Evolutionary conservation across 37 sponge, comb jelly and placozoan species (phyloP).

Genomic region (Crambe crambe): DNA sequence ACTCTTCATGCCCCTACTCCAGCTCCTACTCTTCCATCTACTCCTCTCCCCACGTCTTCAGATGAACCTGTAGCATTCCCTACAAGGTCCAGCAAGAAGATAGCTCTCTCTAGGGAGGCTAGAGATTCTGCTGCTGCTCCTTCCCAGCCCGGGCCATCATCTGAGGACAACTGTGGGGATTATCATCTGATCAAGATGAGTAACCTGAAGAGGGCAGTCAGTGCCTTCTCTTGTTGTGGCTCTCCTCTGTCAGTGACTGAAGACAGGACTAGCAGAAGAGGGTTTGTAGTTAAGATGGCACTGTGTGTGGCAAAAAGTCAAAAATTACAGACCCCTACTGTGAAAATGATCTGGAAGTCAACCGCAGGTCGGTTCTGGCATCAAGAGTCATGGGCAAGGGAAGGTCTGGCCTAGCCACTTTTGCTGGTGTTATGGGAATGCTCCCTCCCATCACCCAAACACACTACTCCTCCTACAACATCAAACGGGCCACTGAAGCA

Average conservation of each 20-base stretch:
- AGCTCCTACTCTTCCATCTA: no score
- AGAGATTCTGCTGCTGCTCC: background rate
- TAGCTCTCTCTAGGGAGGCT: background rate
- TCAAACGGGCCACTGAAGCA: background rate
- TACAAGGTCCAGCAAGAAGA: background rate
- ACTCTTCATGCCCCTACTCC: no score
- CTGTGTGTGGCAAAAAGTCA: no score
- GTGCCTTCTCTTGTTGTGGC: no score
- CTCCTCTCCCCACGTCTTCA: background rate
- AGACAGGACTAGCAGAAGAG: no score
- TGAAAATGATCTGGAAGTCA: background rate
- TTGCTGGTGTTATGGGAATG: no score
- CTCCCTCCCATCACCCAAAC: background rate
- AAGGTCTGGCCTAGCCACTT: no score
- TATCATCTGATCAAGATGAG: background rate
- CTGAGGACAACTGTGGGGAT: background rate
- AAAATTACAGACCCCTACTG: background rate
- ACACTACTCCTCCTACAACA: background rate
- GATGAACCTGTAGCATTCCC: background rate
- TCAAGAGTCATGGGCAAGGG: no score
- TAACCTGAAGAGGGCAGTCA: no score
- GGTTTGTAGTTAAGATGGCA: constrained; percentile 1
- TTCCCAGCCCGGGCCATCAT: background rate
- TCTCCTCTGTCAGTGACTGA: no score
- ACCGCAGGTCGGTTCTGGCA: no score